A percentile compares a stretch with the other conserved stretches of the same genome.
Evolutionary conservation across 2,797 vertebrate species (phyloP).

Genomic region (Phoeniculus purpureus): DNA sequence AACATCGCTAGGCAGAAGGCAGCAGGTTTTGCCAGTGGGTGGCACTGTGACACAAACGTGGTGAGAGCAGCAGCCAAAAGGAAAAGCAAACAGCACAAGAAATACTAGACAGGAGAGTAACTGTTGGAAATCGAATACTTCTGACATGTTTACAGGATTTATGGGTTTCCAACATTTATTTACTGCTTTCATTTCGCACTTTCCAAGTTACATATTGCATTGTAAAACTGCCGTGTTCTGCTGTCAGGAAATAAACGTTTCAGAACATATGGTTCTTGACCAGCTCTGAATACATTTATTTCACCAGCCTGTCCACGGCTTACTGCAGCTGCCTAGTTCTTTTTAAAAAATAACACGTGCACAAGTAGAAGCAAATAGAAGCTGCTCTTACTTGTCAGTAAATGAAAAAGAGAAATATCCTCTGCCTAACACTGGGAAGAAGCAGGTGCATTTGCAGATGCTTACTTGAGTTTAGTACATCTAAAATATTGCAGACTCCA

Average conservation of each 20-base stretch:
- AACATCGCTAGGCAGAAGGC: not conserved
- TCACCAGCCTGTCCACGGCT: not conserved
- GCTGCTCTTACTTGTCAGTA: not conserved
- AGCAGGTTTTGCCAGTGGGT: conserved; percentile 10
- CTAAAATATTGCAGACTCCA: not conserved
- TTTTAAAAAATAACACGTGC: not conserved
- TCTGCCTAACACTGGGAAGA: not conserved
- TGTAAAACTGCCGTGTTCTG: conserved; percentile 14
- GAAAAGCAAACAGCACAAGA: not conserved
- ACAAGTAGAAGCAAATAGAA: conserved; percentile 18
- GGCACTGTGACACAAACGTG: not conserved
- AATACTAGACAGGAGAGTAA: conserved; percentile 13
- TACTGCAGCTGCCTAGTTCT: not conserved
- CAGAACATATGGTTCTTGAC: conserved; percentile 31
- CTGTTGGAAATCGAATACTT: conserved; percentile 38
- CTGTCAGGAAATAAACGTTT: conserved; percentile 35
- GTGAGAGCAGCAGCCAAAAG: not conserved
- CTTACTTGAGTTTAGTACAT: not conserved
- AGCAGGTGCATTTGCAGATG: not conserved
- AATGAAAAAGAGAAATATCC: not conserved
- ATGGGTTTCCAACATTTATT: conserved; percentile 41
- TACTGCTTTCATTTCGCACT: conserved; percentile 51
- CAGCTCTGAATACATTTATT: conserved; percentile 19
- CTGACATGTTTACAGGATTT: conserved; percentile 44
- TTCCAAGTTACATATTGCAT: conserved; percentile 43